Conservation (phyloP, 2,888 invertebrate species). For the Flexamia atlantica region DNA sequence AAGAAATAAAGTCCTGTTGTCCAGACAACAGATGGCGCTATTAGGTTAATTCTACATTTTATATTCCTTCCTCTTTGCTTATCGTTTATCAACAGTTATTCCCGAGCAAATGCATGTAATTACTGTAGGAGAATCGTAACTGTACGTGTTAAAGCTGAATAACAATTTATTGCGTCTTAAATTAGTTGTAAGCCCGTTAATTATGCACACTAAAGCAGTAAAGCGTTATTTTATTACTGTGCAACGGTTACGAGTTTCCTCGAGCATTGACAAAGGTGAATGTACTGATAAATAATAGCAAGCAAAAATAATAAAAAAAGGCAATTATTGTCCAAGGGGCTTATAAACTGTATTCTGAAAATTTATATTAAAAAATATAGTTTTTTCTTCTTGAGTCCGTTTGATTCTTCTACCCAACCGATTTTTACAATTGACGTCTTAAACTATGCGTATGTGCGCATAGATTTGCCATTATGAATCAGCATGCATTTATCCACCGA, state of each 20-base stretch:
- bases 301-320: no score
- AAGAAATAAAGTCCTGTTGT: neutral
- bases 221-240: no score
- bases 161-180: neutral
- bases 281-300: neutral
- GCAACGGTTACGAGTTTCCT: neutral
- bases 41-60: neutral
- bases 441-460: no score
- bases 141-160: constrained; percentile 33
- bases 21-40: neutral
- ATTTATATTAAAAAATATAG: no score
- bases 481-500: no score
- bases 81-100: neutral
- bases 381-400: no score
- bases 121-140: neutral
- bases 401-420: no score
- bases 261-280: neutral
- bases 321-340: no score
- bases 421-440: no score
- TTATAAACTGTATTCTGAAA: no score
- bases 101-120: neutral
- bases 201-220: no score
- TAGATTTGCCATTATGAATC: no score
- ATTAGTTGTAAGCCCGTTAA: neutral
- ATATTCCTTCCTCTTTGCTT: neutral